A percentile compares a stretch with the other conserved stretches of the same genome.
Evolutionary conservation across 2,113 vertebrate species (phyloP).

Genomic region (Lamprotornis superbus): DNA sequence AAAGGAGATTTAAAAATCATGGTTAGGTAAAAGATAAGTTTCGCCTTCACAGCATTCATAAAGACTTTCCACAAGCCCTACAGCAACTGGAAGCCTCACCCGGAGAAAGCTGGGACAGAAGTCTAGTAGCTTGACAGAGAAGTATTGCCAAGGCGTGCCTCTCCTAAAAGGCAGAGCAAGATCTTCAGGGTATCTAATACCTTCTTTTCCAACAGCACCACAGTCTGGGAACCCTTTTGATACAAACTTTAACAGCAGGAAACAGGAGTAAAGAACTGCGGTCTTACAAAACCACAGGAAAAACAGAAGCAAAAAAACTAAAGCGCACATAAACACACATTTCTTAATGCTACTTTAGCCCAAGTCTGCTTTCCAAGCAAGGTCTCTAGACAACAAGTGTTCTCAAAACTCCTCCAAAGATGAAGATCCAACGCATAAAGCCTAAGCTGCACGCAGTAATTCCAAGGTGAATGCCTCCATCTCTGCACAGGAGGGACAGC

Average conservation of each 20-base stretch:
- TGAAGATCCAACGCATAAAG: accelerated
- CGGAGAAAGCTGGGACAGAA: neutral
- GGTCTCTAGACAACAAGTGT: neutral
- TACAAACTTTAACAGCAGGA: neutral
- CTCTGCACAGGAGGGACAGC: accelerated
- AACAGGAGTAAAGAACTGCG: accelerated
- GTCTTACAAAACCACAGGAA: neutral
- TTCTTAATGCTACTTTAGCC: neutral
- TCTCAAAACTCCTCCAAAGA: neutral
- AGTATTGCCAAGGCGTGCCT: neutral
- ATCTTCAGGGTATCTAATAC: neutral
- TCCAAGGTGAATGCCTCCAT: neutral
- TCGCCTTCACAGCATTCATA: neutral
- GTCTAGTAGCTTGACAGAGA: neutral
- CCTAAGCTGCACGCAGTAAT: accelerated
- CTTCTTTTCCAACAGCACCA: neutral
- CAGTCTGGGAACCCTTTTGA: neutral
- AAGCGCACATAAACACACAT: accelerated
- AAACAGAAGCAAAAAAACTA: neutral
- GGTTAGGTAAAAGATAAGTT: neutral
- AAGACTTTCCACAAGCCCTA: neutral
- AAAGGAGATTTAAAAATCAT: neutral
- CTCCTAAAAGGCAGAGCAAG: neutral
- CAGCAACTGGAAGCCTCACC: neutral
- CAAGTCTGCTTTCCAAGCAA: neutral